Conservation (phyloP, 2,113 vertebrate genomes). For the Pseudorasbora parva region DNA sequence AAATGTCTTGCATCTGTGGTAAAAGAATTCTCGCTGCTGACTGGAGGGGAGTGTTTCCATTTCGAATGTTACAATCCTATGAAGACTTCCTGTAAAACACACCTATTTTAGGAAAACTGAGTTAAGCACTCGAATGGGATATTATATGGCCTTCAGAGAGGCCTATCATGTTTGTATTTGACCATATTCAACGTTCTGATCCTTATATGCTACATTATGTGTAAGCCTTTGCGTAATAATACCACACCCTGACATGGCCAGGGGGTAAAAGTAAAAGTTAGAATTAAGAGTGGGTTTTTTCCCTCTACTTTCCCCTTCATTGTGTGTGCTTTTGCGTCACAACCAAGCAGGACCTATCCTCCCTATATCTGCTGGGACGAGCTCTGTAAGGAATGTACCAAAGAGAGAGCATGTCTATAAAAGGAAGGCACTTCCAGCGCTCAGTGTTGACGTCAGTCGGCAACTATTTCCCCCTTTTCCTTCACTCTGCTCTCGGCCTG, state of each 20-base stretch:
- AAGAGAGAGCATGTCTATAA: slow-evolving; percentile 54
- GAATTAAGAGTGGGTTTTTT: slow-evolving; percentile 30
- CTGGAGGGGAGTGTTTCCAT: slow-evolving; percentile 37
- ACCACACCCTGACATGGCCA: neutral
- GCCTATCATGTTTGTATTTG: neutral
- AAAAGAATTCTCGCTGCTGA: slow-evolving; percentile 49
- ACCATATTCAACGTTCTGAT: neutral
- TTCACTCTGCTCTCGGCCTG: slow-evolving; percentile 1
- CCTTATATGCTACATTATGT: neutral
- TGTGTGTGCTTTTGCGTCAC: slow-evolving; percentile 47
- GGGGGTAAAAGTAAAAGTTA: slow-evolving; percentile 54
- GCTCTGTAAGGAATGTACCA: slow-evolving; percentile 52
- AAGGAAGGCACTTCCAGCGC: slow-evolving; percentile 62
- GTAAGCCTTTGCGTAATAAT: neutral
- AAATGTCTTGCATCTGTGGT: slow-evolving; percentile 51
- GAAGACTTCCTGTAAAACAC: slow-evolving; percentile 41
- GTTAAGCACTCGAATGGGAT: neutral
- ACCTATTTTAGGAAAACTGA: slow-evolving; percentile 38
- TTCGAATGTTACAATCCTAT: slow-evolving; percentile 24
- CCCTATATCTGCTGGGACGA: slow-evolving; percentile 28
- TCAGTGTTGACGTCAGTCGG: slow-evolving; percentile 52
- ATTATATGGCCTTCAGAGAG: neutral
- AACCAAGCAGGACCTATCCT: slow-evolving; percentile 32
- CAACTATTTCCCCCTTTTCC: slow-evolving; percentile 49
- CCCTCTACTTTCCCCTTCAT: neutral